Evolutionary conservation across 2,113 vertebrate species (phyloP).

Genomic region (Rana temporaria): DNA sequence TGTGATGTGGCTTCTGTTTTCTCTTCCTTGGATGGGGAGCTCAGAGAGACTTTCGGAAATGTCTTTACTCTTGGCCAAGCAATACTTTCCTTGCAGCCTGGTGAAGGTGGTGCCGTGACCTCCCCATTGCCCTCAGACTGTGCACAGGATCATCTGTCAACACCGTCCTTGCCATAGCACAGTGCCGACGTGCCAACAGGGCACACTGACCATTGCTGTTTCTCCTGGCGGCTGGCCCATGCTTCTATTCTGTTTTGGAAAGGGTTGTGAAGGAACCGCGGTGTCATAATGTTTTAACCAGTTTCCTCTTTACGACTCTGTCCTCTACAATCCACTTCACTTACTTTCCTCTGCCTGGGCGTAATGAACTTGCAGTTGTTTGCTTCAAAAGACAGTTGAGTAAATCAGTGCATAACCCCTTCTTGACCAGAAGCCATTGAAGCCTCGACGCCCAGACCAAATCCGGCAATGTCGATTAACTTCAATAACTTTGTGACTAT

Average conservation of each 20-base stretch:
- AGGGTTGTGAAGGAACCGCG: conserved; percentile 39
- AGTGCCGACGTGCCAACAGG: conserved; percentile 5
- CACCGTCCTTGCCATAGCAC: conserved; percentile 44
- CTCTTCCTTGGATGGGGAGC: too few species aligned
- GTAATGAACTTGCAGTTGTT: background rate
- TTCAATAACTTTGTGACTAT: too few species aligned
- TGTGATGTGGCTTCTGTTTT: conserved; percentile 17
- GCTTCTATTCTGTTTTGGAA: conserved; percentile 36
- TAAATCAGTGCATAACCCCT: too few species aligned
- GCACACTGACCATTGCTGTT: conserved; percentile 2
- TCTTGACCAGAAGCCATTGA: too few species aligned
- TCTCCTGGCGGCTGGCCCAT: conserved; percentile 6
- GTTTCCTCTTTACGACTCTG: background rate
- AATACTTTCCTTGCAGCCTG: conserved; percentile 24
- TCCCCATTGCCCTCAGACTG: background rate
- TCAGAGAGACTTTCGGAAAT: background rate
- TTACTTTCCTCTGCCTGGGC: background rate
- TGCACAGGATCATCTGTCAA: conserved; percentile 15
- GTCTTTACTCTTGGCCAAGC: background rate
- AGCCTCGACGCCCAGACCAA: too few species aligned
- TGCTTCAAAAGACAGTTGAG: background rate
- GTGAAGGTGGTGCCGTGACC: conserved; percentile 2
- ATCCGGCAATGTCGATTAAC: too few species aligned
- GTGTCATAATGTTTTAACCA: conserved; percentile 18
- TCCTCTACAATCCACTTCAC: background rate